Percentiles rank a stretch among this genome's conserved stretches.
phyloP scores from a whole-genome alignment of 2,888 invertebrate genomes.

The Idaea aversata region DNA sequence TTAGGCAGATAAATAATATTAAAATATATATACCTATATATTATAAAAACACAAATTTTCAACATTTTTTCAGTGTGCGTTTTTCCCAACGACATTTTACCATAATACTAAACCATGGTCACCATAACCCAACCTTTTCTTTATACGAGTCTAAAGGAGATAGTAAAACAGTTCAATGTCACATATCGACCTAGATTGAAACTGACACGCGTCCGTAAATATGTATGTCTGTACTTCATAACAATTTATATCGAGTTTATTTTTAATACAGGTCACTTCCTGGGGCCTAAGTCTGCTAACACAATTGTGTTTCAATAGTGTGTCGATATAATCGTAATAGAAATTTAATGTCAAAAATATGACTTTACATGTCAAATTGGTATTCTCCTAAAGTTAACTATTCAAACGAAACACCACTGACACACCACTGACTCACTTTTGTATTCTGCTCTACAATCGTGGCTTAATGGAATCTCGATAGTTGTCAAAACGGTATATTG shows the following conservation, averaged over 20 bases:
- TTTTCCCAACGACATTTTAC: not conserved
- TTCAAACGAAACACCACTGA: no score
- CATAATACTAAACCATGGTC: not conserved
- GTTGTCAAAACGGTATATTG: no score
- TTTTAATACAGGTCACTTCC: not conserved
- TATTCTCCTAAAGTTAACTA: no score
- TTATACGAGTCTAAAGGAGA: slow-evolving; percentile 1
- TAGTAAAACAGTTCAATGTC: slow-evolving; percentile 6
- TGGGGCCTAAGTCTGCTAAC: not conserved
- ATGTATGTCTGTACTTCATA: not conserved
- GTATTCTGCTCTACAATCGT: no score
- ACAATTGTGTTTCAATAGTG: no score
- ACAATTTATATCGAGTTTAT: not conserved
- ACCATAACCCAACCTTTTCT: not conserved
- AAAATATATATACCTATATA: not conserved
- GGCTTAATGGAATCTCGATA: no score
- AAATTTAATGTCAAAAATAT: no score
- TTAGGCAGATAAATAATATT: no score
- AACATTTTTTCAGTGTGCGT: not conserved
- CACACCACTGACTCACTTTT: no score
- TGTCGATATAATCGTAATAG: no score
- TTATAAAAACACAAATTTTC: not conserved
- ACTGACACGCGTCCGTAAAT: not conserved
- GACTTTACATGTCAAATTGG: no score
- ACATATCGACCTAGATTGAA: not conserved